Base-by-base conservation (phyloP, 2,888 invertebrate species). In the Lithophane ornitopus region DNA sequence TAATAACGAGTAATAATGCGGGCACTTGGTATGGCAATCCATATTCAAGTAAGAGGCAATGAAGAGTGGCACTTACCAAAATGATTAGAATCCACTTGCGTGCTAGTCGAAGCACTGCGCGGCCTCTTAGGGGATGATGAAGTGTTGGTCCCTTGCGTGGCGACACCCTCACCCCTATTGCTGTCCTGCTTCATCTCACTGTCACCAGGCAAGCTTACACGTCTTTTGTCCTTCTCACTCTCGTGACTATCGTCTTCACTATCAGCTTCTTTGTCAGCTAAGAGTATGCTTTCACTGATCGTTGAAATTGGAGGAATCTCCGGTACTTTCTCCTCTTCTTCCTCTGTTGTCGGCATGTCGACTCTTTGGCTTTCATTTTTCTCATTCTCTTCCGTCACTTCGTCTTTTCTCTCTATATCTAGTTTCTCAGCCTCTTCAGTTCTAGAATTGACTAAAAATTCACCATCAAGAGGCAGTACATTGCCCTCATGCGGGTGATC, bases 81-180 rank as follows among this genome's bases (percentile, higher is more conserved):
- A 95, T 98, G 98, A 96, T 98, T 98, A 66, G 98, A 98, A 94
- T 98, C 98, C 88, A 98, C 98, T 97, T 98, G 98, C 14, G 98
- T 98, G 86, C 98, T 98, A 65, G 98, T 98, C 56, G 98, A 98
- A 85, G 98, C 97, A 95, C 98, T 98, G 91, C 98, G 97, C 74
- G 98, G 98, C 94, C 98, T 96, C 93, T 98, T 97, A 79, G 98
- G 98, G 52, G 98, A 98, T 56, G 95, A 90, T 70, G 94, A 92
- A 78, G 94, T 95, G 89, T 95, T 93, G 74, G 96, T 95, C 3
- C 95, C 94, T 80, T 95, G 95, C 4, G 95, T 90, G 22, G 94
- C 88, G 3, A 94, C 92, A 59, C 95, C 94, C 46, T 96, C 95
- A 80, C 90, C 93, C 91, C 92, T 95, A 88, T 83, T 92, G 87